Percentiles rank a stretch among this genome's conserved stretches.
phyloP scores from a whole-genome alignment of 1,140 invertebrate genomes.

The Prorops nasuta region DNA sequence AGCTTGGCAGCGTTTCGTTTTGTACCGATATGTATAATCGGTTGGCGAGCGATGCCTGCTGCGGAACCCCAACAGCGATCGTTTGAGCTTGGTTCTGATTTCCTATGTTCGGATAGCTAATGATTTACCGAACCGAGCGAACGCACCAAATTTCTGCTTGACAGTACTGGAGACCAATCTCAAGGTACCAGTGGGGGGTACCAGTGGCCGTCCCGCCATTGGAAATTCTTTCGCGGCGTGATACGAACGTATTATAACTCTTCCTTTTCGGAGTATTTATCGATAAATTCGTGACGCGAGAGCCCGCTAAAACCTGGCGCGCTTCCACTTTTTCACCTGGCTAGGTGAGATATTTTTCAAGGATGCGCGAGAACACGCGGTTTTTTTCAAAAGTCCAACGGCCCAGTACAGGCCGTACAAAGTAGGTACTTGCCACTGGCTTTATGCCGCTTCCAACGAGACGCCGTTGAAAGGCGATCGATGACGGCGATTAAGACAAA shows the following conservation, averaged over 20 bases:
- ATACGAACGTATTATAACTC: slow-evolving; percentile 27
- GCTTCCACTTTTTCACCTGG: neutral
- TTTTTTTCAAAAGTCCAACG: too few species aligned
- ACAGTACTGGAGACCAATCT: slow-evolving; percentile 17
- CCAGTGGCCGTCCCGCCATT: neutral
- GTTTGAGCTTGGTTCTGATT: slow-evolving; percentile 41
- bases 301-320: neutral
- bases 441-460: slow-evolving; percentile 18
- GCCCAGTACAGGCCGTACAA: slow-evolving; percentile 14
- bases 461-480: slow-evolving; percentile 33
- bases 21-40: slow-evolving; percentile 32
- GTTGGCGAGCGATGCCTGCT: slow-evolving; percentile 41
- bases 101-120: slow-evolving; percentile 38
- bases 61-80: slow-evolving; percentile 43
- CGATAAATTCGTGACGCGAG: slow-evolving; percentile 30
- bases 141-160: slow-evolving; percentile 14
- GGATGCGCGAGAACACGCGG: too few species aligned
- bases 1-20: slow-evolving; percentile 39
- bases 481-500: slow-evolving; percentile 49
- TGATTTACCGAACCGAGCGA: slow-evolving; percentile 33
- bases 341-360: neutral
- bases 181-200: slow-evolving; percentile 18
- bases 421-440: slow-evolving; percentile 30
- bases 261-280: slow-evolving; percentile 16
- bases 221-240: slow-evolving; percentile 35